Percentiles rank a stretch among this genome's conserved stretches.
Evolutionary conservation across 2,113 vertebrate species (phyloP).

Genomic region (Bos indicus): DNA sequence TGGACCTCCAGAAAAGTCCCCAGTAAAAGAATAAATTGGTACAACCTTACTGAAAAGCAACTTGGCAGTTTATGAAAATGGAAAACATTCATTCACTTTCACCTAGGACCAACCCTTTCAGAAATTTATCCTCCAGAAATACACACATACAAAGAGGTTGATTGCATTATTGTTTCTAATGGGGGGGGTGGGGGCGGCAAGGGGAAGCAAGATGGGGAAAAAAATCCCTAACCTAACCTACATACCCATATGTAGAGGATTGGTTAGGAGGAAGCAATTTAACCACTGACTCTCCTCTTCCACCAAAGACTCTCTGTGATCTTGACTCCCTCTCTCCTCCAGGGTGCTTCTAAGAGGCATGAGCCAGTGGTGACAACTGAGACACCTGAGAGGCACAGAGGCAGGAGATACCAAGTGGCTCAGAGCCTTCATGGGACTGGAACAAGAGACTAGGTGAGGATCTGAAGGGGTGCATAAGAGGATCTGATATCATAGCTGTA

Average conservation of each 20-base stretch:
- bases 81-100: not conserved
- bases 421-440: not conserved
- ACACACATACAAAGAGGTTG: not conserved
- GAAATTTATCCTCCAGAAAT: not conserved
- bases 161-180: not conserved
- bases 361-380: not conserved
- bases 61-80: not conserved
- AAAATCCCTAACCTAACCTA: not conserved
- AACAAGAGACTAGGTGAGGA: not conserved
- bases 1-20: not conserved
- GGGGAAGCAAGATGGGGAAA: not conserved
- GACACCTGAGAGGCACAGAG: not conserved
- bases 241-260: not conserved
- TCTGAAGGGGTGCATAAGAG: not conserved
- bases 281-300: not conserved
- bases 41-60: not conserved
- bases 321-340: not conserved
- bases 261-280: not conserved
- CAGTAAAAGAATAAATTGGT: not conserved
- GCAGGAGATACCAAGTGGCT: not conserved
- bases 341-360: not conserved
- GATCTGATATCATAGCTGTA: not conserved
- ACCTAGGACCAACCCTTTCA: not conserved
- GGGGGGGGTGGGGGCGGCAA: not conserved
- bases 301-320: not conserved